Percentiles rank a stretch among this genome's conserved stretches.
Evolutionary conservation across 2,113 vertebrate genomes (phyloP).

Genomic region (Pitta sordida): DNA sequence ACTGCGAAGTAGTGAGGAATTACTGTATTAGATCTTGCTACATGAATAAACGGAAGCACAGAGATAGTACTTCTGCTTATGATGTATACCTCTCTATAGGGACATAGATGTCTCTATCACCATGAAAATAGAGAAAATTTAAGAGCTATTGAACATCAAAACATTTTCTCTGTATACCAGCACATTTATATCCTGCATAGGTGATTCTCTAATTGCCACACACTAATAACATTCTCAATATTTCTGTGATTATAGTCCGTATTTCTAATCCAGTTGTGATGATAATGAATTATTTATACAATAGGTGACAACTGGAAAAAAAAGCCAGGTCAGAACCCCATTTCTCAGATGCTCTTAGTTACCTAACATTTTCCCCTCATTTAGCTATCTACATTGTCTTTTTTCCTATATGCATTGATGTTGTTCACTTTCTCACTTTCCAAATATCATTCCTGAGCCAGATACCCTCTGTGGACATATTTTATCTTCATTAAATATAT

Average conservation of each 20-base stretch:
- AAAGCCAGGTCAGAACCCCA: not conserved
- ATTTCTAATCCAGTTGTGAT: not conserved
- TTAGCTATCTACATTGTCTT: not conserved
- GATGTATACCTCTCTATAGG: not conserved
- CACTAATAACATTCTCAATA: not conserved
- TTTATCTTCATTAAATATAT: not conserved
- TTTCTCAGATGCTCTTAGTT: not conserved
- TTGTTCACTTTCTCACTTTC: not conserved
- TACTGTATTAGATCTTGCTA: not conserved
- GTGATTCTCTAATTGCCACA: constrained; percentile 17
- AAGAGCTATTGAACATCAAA: constrained; percentile 23
- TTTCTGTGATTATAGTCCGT: not conserved
- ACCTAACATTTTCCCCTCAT: not conserved
- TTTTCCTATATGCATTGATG: not conserved
- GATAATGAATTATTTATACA: not conserved
- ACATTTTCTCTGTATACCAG: constrained; percentile 17
- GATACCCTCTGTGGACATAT: not conserved
- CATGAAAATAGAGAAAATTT: constrained; percentile 51
- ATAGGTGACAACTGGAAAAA: not conserved
- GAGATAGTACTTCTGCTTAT: not conserved
- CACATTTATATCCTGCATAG: not conserved
- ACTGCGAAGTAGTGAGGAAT: no score
- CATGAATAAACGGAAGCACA: not conserved
- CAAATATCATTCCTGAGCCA: not conserved
- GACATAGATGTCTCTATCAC: not conserved